These are phyloP conservation scores for Molanna angustata DNA, from an alignment of 2,888 invertebrate species.

Conservation along the genomic window DNA sequence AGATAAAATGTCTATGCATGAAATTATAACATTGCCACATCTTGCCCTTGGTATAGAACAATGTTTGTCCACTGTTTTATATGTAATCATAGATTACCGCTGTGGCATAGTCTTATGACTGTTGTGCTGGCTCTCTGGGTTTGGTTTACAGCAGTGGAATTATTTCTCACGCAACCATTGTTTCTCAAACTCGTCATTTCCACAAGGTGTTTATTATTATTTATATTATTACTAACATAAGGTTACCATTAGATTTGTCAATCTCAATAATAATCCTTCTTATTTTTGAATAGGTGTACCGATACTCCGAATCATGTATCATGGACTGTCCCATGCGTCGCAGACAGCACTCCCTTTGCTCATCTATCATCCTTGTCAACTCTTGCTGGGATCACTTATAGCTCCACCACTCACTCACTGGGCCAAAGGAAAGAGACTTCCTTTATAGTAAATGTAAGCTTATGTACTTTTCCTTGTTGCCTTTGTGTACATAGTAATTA, in stretches of 20 bases:
- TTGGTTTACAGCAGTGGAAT: too few species aligned
- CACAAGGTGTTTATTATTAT: not conserved
- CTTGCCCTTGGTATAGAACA: too few species aligned
- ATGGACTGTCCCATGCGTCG: constrained; percentile 50
- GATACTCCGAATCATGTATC: constrained; percentile 50
- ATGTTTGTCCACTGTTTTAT: too few species aligned
- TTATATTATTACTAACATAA: not conserved
- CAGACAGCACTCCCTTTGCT: constrained; percentile 50
- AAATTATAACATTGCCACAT: too few species aligned
- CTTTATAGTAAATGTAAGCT: constrained; percentile 16
- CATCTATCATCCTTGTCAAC: constrained; percentile 53
- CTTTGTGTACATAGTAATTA: too few species aligned
- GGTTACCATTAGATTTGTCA: not conserved
- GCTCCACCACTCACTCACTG: constrained; percentile 47
- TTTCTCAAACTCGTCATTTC: not conserved
- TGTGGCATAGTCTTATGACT: too few species aligned
- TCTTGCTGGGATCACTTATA: constrained; percentile 49
- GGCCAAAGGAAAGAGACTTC: constrained; percentile 33
- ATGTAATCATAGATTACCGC: too few species aligned
- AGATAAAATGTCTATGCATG: too few species aligned
- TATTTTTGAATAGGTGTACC: constrained; percentile 43
- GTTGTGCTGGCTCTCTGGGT: too few species aligned
- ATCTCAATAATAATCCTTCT: constrained; percentile 7
- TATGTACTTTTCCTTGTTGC: too few species aligned
- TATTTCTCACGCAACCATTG: too few species aligned